Percentiles rank a stretch among this genome's conserved stretches.
phyloP scores from a whole-genome alignment of 1,140 invertebrate genomes.

The Calephelis nemesis region DNA sequence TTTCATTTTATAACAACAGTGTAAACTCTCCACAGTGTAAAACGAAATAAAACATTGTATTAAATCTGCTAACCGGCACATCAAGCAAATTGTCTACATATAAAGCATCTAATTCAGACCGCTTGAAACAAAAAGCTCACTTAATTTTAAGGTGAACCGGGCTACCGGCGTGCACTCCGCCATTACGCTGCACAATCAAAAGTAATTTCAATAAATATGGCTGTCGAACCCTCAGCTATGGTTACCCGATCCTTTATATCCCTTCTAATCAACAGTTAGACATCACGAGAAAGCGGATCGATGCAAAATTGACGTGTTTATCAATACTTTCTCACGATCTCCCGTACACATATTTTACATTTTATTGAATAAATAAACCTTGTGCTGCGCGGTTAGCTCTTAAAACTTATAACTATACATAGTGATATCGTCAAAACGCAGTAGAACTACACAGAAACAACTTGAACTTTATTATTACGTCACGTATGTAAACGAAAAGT shows the following conservation, averaged over 20 bases:
- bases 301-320: constrained; percentile 74
- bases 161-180: constrained; percentile 64
- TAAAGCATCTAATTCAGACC: constrained; percentile 66
- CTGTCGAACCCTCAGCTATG: constrained; percentile 48
- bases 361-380: constrained; percentile 37
- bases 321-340: constrained; percentile 75
- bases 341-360: constrained; percentile 45
- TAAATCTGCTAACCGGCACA: constrained; percentile 18
- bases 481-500: too few relatives aligned
- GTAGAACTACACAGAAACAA: too few relatives aligned
- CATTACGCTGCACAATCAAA: constrained; percentile 73
- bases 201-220: constrained; percentile 77
- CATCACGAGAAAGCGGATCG: constrained; percentile 73
- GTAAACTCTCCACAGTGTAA: too few relatives aligned
- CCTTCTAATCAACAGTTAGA: constrained; percentile 72
- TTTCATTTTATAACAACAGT: too few relatives aligned
- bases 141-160: constrained; percentile 62
- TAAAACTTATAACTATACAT: constrained; percentile 23
- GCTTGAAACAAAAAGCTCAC: constrained; percentile 60
- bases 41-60: constrained; percentile 26
- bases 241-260: constrained; percentile 60
- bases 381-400: constrained; percentile 25
- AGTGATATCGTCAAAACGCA: too few relatives aligned
- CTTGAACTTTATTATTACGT: too few relatives aligned
- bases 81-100: constrained; percentile 56